Percentiles rank a stretch among this genome's conserved stretches.
These are phyloP conservation scores for Calidris pugnax DNA, from an alignment of 2,113 vertebrate genomes.

Conservation along the genomic window DNA sequence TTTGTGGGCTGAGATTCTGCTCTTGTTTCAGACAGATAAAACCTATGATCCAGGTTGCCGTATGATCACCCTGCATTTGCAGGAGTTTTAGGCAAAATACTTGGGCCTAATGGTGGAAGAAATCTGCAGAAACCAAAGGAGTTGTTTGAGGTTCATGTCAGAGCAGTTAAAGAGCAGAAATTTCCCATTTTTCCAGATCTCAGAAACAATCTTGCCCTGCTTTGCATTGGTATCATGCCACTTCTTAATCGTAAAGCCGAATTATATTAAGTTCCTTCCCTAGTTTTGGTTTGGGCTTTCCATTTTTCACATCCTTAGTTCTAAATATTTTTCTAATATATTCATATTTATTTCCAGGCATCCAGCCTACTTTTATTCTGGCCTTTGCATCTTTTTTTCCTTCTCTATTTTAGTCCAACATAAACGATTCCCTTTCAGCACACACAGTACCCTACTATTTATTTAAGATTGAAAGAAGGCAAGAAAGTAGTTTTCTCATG, in stretches of 20 bases:
- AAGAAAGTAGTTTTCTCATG: slow-evolving; percentile 72
- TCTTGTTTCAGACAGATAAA: neutral
- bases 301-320: slow-evolving; percentile 54
- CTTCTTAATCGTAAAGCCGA: neutral
- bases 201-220: neutral
- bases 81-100: neutral
- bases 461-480: slow-evolving; percentile 71
- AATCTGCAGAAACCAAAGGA: neutral
- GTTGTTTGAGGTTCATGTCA: neutral
- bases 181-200: neutral
- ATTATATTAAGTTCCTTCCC: slow-evolving; percentile 2
- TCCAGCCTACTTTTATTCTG: slow-evolving; percentile 70
- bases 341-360: slow-evolving; percentile 74
- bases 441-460: slow-evolving; percentile 68
- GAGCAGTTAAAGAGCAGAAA: neutral
- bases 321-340: slow-evolving; percentile 60
- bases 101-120: neutral
- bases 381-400: slow-evolving; percentile 65
- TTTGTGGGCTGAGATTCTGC: neutral
- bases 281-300: slow-evolving; percentile 29
- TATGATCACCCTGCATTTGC: neutral
- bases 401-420: slow-evolving; percentile 67
- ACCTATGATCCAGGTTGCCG: neutral
- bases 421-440: slow-evolving; percentile 74
- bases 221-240: neutral